phyloP scores from a whole-genome alignment of 2,888 invertebrate species.

The Cryptus armator region DNA sequence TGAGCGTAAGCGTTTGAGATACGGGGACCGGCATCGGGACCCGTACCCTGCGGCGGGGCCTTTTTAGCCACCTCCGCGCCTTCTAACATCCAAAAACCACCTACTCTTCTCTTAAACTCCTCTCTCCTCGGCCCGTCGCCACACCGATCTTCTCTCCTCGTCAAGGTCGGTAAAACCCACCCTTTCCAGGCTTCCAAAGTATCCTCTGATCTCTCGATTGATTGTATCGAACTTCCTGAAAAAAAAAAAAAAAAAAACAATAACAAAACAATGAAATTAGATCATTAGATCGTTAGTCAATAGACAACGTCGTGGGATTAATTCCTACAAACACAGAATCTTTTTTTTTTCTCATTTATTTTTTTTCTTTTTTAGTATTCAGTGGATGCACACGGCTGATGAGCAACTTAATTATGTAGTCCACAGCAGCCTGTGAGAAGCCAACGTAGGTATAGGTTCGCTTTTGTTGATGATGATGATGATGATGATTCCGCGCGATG shows the following conservation, averaged over 20 bases:
- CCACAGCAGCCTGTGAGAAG: background rate
- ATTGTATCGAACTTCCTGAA: slow-evolving; percentile 39
- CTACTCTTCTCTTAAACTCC: slow-evolving; percentile 70
- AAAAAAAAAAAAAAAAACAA: slow-evolving; percentile 12
- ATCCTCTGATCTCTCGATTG: slow-evolving; percentile 2
- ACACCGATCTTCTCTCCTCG: slow-evolving; percentile 19
- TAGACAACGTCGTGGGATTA: background rate
- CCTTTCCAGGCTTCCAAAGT: background rate
- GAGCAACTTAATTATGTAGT: slow-evolving; percentile 59
- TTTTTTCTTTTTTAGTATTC: slow-evolving; percentile 15
- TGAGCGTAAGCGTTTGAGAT: slow-evolving; percentile 84
- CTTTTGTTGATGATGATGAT: slow-evolving; percentile 22
- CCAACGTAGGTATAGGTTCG: slow-evolving; percentile 10
- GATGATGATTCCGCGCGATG: slow-evolving; percentile 35
- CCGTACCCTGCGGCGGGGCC: slow-evolving; percentile 85
- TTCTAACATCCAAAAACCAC: slow-evolving; percentile 84
- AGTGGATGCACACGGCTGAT: slow-evolving; percentile 53
- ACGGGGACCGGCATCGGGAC: slow-evolving; percentile 85
- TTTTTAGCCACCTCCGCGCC: slow-evolving; percentile 84
- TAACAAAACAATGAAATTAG: background rate
- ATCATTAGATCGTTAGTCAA: background rate
- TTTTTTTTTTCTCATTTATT: slow-evolving; percentile 2
- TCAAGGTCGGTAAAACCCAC: background rate
- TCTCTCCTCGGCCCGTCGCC: slow-evolving; percentile 65
- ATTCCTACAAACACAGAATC: background rate